Percentiles rank a stretch among this genome's conserved stretches.
Conservation (phyloP, 1,140 invertebrate genomes). For the Druon quercuslanigerum region DNA sequence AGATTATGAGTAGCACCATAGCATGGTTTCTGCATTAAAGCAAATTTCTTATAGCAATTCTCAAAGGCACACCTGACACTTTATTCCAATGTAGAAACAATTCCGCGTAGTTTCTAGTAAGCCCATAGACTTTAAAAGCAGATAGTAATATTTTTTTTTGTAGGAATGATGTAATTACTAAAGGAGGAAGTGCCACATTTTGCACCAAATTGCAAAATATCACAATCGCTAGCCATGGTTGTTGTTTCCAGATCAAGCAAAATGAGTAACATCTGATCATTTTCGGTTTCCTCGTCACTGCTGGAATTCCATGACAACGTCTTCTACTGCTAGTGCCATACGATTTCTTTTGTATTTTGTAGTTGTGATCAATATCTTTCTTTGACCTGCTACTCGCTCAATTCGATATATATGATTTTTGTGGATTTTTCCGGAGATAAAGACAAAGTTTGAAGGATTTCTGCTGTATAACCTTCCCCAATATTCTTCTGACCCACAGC, state of each 20-base stretch:
- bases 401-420: background rate
- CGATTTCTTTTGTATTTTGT: slow-evolving; percentile 38
- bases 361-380: slow-evolving; percentile 2
- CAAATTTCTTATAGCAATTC: background rate
- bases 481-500: background rate
- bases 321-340: slow-evolving; percentile 37
- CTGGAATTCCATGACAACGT: slow-evolving; percentile 30
- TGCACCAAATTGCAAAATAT: no score
- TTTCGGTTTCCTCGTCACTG: slow-evolving; percentile 32
- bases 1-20: slow-evolving; percentile 45
- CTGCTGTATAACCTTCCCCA: slow-evolving; percentile 32
- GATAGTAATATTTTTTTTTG: background rate
- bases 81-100: no score
- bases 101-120: no score
- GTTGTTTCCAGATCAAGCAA: background rate
- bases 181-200: no score
- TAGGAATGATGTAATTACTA: no score
- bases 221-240: no score
- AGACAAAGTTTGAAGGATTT: slow-evolving; percentile 14
- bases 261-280: background rate
- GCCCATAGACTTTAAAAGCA: background rate
- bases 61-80: no score
- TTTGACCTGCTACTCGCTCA: no score
- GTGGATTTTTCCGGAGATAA: slow-evolving; percentile 38
- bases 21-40: slow-evolving; percentile 37